A percentile compares a stretch with the other conserved stretches of the same genome.
phyloP scores from a whole-genome alignment of 1,140 invertebrate genomes.

The Solen grandis region DNA sequence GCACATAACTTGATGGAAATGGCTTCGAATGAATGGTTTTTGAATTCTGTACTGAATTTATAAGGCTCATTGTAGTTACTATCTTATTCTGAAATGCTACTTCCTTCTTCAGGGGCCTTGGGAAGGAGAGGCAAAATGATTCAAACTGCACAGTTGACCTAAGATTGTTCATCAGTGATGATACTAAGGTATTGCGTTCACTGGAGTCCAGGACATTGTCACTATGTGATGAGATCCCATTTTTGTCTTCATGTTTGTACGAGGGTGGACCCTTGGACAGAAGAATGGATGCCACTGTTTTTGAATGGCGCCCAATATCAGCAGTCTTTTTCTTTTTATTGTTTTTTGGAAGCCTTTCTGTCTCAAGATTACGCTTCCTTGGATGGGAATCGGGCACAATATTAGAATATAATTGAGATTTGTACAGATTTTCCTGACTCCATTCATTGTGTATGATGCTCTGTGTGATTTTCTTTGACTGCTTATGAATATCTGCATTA shows the following conservation, averaged over 20 bases:
- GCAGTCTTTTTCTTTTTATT: constrained; percentile 17
- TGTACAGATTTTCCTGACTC: constrained; percentile 8
- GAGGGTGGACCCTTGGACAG: constrained; percentile 6
- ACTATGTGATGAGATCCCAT: not conserved
- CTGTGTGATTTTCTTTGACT: constrained; percentile 51
- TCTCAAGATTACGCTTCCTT: constrained; percentile 26
- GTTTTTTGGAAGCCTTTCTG: not conserved
- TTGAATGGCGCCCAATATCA: constrained; percentile 43
- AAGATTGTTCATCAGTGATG: constrained; percentile 42
- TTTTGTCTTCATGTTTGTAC: not conserved
- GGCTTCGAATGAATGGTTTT: not conserved
- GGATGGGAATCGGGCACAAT: not conserved
- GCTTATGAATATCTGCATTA: constrained; percentile 46
- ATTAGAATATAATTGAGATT: constrained; percentile 30
- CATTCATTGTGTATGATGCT: constrained; percentile 30
- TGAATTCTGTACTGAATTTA: not conserved
- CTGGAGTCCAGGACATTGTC: constrained; percentile 7
- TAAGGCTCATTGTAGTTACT: not conserved
- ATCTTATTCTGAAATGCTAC: constrained; percentile 39
- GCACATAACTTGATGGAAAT: constrained; percentile 31
- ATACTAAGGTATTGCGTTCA: constrained; percentile 34
- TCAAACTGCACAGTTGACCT: constrained; percentile 48
- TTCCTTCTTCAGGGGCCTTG: constrained; percentile 34
- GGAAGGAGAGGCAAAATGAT: constrained; percentile 52
- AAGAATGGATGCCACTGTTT: constrained; percentile 45